A percentile compares a stretch with the other conserved stretches of the same genome.
Evolutionary conservation across 2,113 vertebrate genomes (phyloP).

Genomic region (Nothoprocta perdicaria): DNA sequence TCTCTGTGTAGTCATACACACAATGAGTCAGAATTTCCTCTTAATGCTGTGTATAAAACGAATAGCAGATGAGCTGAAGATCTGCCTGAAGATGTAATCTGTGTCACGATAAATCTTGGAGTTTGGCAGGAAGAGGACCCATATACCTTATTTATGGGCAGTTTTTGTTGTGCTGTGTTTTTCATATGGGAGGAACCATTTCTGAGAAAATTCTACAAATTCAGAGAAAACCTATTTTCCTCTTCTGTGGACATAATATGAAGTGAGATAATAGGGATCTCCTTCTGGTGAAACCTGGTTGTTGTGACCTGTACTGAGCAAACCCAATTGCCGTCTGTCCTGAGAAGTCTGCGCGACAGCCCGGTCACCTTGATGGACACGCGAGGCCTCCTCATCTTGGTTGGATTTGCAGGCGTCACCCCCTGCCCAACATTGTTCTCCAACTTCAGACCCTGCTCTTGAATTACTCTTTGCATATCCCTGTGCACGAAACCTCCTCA

Average conservation of each 20-base stretch:
- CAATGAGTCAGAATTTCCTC: constrained; percentile 25
- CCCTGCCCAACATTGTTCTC: background rate
- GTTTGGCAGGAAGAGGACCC: background rate
- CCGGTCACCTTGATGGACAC: background rate
- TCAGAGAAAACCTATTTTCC: background rate
- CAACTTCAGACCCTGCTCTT: background rate
- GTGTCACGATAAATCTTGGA: background rate
- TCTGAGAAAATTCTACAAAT: background rate
- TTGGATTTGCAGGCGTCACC: background rate
- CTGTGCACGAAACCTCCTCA: background rate
- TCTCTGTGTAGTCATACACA: background rate
- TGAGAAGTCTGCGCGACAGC: background rate
- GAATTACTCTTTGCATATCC: background rate
- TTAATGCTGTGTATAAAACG: background rate
- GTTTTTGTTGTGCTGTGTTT: background rate
- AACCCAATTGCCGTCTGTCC: fast-evolving
- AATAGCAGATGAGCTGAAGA: background rate
- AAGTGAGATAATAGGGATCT: background rate
- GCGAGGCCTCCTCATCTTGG: background rate
- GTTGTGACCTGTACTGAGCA: background rate
- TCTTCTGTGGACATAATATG: too few species aligned
- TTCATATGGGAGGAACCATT: background rate
- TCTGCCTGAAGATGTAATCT: background rate
- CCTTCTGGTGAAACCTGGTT: background rate
- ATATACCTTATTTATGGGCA: background rate